Base-by-base conservation (phyloP, 1,140 invertebrate species). In the Carposina sasakii region DNA sequence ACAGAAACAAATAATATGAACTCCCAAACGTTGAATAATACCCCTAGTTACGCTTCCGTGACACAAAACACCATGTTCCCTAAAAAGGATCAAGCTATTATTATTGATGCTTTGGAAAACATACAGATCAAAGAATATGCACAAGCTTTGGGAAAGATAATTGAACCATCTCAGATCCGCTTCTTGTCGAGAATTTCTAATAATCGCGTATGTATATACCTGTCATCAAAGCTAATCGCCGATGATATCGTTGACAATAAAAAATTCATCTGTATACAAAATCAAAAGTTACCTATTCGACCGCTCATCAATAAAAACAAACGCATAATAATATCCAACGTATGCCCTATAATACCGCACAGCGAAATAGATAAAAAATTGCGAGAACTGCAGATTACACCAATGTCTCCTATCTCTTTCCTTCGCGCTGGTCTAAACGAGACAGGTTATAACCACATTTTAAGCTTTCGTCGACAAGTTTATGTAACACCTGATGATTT, bases 321-420 rank as follows among this genome's bases (percentile, higher is more conserved):
- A 60, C 46, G 49, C 43, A 55, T 60, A 9, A 47, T 60, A 15
- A 37, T 59, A 43, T 54, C 57, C 5, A 59, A 54, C 57, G n/a
- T n/a, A n/a, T n/a, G n/a, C n/a, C n/a, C n/a, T n/a, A n/a, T n/a
- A n/a, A n/a, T n/a, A n/a, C n/a, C n/a, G n/a, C n/a, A n/a, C n/a
- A n/a, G n/a, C n/a, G n/a, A n/a, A n/a, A n/a, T n/a, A n/a, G n/a
- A n/a, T n/a, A n/a, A n/a, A n/a, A n/a, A n/a, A n/a, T n/a, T n/a
- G n/a, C n/a, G n/a, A n/a, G n/a, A n/a, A n/a, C n/a, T n/a, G n/a
- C n/a, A n/a, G n/a, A n/a, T n/a, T n/a, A n/a, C n/a, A n/a, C n/a
- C n/a, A n/a, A n/a, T n/a, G n/a, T n/a, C n/a, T n/a, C n/a, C n/a
- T n/a, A n/a, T n/a, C n/a, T n/a, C n/a, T n/a, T n/a, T n/a, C n/a